Evolutionary conservation across 2,797 vertebrate species (phyloP).

Genomic region (Anolis apletophallus): DNA sequence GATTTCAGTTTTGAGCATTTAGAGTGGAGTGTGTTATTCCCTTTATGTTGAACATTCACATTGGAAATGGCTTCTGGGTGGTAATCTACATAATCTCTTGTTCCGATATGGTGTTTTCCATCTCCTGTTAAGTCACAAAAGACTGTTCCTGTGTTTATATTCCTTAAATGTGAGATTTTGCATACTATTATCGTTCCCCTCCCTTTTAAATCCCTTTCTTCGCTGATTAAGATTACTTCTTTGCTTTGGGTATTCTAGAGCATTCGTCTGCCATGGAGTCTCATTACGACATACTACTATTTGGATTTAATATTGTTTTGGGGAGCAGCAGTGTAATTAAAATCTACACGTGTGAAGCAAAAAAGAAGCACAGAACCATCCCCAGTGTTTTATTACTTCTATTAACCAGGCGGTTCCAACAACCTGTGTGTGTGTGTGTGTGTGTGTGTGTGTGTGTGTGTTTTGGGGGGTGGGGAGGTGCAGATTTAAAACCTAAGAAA

Average conservation of each 20-base stretch:
- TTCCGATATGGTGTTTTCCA: conserved; percentile 1
- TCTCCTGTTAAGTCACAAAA: background rate
- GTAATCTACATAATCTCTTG: background rate
- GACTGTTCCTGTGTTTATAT: background rate
- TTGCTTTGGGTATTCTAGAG: conserved; percentile 13
- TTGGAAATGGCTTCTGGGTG: conserved; percentile 10
- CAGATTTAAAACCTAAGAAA: background rate
- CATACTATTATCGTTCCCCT: background rate
- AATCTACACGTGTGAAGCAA: background rate
- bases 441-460: too few species aligned
- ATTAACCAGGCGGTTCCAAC: background rate
- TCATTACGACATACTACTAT: conserved; percentile 12
- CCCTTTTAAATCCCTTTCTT: background rate
- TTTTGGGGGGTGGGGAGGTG: too few species aligned
- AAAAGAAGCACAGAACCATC: background rate
- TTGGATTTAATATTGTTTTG: conserved; percentile 7
- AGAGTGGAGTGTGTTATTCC: background rate
- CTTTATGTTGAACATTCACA: background rate
- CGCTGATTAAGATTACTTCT: conserved; percentile 21
- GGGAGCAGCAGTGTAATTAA: background rate
- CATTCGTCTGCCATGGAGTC: background rate
- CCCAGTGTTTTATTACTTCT: background rate
- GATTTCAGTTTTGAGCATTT: background rate
- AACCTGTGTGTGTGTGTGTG: background rate
- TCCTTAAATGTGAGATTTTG: conserved; percentile 11